phyloP scores from a whole-genome alignment of 2,113 vertebrate species.

The Turdus rufiventris region DNA sequence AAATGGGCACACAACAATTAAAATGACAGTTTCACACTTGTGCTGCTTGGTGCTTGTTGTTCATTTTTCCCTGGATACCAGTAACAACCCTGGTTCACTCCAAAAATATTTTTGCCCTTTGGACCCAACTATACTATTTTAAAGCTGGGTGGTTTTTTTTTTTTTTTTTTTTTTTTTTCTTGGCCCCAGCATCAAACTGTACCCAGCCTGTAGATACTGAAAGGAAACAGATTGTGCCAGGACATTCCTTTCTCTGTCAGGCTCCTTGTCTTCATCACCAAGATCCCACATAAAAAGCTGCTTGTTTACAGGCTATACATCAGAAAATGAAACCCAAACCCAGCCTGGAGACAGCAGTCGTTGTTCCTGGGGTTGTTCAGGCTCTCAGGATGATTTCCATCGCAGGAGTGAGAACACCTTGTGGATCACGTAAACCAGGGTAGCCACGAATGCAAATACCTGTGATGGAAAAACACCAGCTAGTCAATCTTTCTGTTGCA shows the following conservation, averaged over 20 bases:
- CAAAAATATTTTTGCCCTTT: too few species aligned
- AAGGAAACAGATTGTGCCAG: not conserved
- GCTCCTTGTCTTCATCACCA: not conserved
- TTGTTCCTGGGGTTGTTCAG: not conserved
- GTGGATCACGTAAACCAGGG: constrained; percentile 79
- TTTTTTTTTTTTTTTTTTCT: not conserved
- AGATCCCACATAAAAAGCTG: not conserved
- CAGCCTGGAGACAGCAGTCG: not conserved
- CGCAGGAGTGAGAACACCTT: constrained; percentile 70
- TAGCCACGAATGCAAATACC: constrained; percentile 80
- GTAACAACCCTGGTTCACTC: too few species aligned
- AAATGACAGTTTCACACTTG: not conserved
- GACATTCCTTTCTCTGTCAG: not conserved
- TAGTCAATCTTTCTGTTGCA: not conserved
- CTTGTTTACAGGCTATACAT: not conserved
- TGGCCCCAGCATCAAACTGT: not conserved
- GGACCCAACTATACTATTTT: too few species aligned
- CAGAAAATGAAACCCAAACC: not conserved
- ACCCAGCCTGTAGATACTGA: not conserved
- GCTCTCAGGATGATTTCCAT: constrained; percentile 78
- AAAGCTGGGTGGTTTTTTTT: too few species aligned
- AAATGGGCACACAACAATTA: not conserved
- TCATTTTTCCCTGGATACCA: not conserved
- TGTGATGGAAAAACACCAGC: constrained; percentile 37
- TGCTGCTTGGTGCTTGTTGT: not conserved